Conservation (phyloP, 1,140 invertebrate genomes). For the Akabosia matsudoensis region DNA sequence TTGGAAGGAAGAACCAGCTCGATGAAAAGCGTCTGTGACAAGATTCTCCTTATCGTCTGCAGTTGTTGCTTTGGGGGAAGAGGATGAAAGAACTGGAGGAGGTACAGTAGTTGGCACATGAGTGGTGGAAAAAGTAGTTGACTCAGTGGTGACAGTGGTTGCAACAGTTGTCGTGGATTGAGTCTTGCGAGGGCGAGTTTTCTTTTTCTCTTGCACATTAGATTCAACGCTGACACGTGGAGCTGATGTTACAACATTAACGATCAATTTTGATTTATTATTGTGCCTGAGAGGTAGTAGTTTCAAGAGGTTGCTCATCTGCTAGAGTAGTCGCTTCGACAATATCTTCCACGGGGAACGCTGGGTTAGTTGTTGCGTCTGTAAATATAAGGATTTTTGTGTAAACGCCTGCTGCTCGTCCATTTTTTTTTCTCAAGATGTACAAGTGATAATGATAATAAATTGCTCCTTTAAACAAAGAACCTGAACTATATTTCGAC, state of each 20-base stretch:
- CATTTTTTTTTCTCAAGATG: too few species aligned
- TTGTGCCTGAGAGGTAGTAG: constrained; percentile 7
- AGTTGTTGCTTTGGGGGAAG: neutral
- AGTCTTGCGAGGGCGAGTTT: neutral
- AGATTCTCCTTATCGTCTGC: constrained; percentile 42
- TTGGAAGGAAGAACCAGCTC: constrained; percentile 29
- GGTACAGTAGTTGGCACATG: constrained; percentile 5
- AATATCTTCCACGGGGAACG: neutral
- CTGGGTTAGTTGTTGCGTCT: neutral
- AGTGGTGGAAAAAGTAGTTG: constrained; percentile 1
- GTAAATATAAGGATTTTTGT: neutral
- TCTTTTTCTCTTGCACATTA: neutral
- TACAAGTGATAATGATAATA: too few species aligned
- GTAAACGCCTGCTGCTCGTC: too few species aligned
- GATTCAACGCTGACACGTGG: constrained; percentile 36
- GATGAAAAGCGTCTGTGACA: constrained; percentile 33
- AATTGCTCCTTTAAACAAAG: too few species aligned
- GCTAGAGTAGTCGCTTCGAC: constrained; percentile 17
- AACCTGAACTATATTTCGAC: too few species aligned
- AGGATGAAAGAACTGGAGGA: neutral
- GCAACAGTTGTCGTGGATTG: neutral
- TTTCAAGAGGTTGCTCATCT: neutral
- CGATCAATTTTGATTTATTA: constrained; percentile 29
- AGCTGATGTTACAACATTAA: constrained; percentile 40
- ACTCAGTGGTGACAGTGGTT: constrained; percentile 17